phyloP scores from a whole-genome alignment of 1,140 invertebrate genomes.

The Trinorchestia longiramus region DNA sequence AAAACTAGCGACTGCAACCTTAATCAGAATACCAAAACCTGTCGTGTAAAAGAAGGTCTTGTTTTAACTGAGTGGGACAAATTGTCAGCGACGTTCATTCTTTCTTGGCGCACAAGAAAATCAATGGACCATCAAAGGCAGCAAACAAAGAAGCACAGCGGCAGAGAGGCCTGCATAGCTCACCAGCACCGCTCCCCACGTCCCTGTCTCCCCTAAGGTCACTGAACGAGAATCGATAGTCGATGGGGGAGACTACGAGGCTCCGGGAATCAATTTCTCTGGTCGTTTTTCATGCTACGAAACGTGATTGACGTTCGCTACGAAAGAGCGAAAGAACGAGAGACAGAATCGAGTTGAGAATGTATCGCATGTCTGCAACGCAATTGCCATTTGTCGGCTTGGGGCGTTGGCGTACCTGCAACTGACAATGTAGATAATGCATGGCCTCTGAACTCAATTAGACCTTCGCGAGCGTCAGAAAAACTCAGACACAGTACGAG shows the following conservation, averaged over 20 bases:
- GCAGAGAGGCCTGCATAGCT: neutral
- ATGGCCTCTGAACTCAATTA: neutral
- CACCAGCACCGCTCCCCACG: neutral
- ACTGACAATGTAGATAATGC: neutral
- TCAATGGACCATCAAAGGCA: neutral
- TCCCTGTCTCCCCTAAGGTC: constrained; percentile 26
- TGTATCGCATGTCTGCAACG: neutral
- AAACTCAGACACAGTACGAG: neutral
- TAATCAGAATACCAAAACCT: neutral
- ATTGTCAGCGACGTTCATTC: neutral
- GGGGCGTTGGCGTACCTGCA: neutral
- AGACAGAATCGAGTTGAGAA: neutral
- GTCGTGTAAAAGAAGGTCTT: neutral
- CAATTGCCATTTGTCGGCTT: neutral
- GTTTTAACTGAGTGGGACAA: neutral
- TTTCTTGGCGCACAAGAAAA: neutral
- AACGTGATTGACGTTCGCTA: constrained; percentile 40
- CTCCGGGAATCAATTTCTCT: constrained; percentile 29
- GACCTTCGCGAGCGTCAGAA: neutral
- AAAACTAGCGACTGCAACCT: neutral
- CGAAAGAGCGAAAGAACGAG: neutral
- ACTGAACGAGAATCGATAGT: constrained; percentile 48
- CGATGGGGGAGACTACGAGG: constrained; percentile 5
- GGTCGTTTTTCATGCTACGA: constrained; percentile 43
- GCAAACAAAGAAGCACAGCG: neutral